A percentile compares a stretch with the other conserved stretches of the same genome.
phyloP scores from a whole-genome alignment of 2,113 vertebrate genomes.

The Monarcha castaneiventris region DNA sequence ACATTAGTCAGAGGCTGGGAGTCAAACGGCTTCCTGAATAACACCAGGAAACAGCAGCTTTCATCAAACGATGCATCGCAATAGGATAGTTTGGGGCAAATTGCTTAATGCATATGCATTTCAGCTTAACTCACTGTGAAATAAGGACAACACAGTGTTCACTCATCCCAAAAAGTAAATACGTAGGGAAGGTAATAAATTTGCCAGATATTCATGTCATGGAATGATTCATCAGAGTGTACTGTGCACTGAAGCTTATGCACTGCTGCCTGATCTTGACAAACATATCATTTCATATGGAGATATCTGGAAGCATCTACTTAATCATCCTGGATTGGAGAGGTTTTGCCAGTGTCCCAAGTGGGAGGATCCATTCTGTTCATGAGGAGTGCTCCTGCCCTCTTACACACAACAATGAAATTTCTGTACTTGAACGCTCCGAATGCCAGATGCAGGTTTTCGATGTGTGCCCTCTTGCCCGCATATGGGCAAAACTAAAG shows the following conservation, averaged over 20 bases:
- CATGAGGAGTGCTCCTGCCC: neutral
- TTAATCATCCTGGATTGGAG: neutral
- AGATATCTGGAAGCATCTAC: neutral
- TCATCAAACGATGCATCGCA: neutral
- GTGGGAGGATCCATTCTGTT: rapidly evolving
- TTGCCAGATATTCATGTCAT: neutral
- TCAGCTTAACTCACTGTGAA: conserved; percentile 24
- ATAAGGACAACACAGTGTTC: conserved; percentile 30
- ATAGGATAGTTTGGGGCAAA: conserved; percentile 16
- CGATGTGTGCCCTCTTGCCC: neutral
- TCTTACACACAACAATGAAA: neutral
- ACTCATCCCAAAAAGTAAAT: conserved; percentile 32
- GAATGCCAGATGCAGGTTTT: neutral
- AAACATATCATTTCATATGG: neutral
- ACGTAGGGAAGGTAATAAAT: neutral
- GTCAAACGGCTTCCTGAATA: conserved; percentile 41
- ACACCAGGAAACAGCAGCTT: conserved; percentile 17
- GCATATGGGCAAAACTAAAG: neutral
- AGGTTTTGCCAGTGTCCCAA: neutral
- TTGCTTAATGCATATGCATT: conserved; percentile 54
- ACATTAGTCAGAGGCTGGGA: conserved; percentile 30
- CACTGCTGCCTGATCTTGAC: neutral
- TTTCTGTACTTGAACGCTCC: neutral
- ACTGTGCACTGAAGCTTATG: neutral
- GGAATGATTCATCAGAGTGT: neutral